Evolutionary conservation across 1,140 invertebrate species (phyloP), one percentile per base, ranked within the genome.

Genomic region (Drosophila azteca): DNA sequence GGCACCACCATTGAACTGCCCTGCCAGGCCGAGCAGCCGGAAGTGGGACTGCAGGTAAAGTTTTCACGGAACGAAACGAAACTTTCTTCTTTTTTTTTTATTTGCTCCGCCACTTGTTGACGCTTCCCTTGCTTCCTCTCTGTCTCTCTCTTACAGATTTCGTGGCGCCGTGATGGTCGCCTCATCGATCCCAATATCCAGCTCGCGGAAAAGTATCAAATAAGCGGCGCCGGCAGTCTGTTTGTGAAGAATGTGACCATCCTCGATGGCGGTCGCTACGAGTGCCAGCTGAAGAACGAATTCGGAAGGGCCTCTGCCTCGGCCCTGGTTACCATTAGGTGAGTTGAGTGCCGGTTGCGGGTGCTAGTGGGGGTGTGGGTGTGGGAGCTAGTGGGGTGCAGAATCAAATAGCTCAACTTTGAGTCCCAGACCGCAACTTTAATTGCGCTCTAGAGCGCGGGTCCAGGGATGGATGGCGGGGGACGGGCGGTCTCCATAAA

Each of bases 271-370:
- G 98, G 97, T n/a, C 93, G 95, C 13, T 99, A 99, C 92, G 96
- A 98, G 92, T 99, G 98, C 87, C 94, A 94, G 6, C 96, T 97
- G 0, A 94, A 94, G 46, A 98, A 98, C 91, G 94, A 95, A 59
- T 94, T 95, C 82, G 97, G 97, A 1, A 93, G 95, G 62, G 94
- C 94, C 41, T 94, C 94, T 0, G 95, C 95, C 1, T 94, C 95
- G 6, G 95, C 95, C 20, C 93, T 95, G 66, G 93, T 97, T 6
- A 95, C 94, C 46, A 94, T 95, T 91, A 94, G 93, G 90, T 92
- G 92, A 91, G 84, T 44, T 92, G 92, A 91, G 84, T 44, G 8
- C 8, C 3, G 24, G 24, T 26, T 4, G 24, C 3, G 17, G 17
- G 17, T 20, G 17, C 17, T n/a, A n/a, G n/a, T n/a, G n/a, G n/a